Conservation (phyloP, 2,888 invertebrate genomes). For the Macrosoma leucophasiata region DNA sequence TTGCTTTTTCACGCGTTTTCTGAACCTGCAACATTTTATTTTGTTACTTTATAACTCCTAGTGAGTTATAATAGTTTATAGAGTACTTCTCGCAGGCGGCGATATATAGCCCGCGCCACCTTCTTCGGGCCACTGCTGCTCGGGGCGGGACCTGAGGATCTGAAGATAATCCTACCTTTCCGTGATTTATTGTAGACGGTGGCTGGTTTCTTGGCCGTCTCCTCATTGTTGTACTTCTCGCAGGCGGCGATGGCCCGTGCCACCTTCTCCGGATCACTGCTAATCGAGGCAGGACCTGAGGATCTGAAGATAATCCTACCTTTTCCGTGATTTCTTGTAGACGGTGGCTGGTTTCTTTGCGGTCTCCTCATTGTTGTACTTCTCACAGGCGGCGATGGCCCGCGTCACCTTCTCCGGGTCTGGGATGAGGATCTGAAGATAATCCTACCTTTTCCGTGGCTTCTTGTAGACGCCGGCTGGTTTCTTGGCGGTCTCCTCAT, state of each 20-base stretch:
- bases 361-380: not conserved
- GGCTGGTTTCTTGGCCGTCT: not conserved
- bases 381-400: constrained; percentile 20
- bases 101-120: not conserved
- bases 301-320: not conserved
- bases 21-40: constrained; percentile 37
- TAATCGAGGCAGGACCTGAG: constrained; percentile 16
- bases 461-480: not conserved
- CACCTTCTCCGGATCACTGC: constrained; percentile 43
- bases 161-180: not conserved
- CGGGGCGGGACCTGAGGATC: not conserved
- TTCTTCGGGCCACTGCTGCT: not conserved
- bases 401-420: constrained; percentile 38
- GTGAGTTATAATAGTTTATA: no score
- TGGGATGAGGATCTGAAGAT: not conserved
- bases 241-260: constrained; percentile 29
- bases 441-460: not conserved
- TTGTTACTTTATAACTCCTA: not conserved
- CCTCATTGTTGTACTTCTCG: constrained; percentile 48
- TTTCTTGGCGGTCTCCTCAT: not conserved
- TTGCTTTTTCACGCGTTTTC: constrained; percentile 62
- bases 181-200: not conserved
- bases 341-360: not conserved
- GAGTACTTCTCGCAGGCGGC: no score
- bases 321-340: not conserved